A percentile compares a stretch with the other conserved stretches of the same genome.
Evolutionary conservation across 2,113 vertebrate species (phyloP).

Genomic region (Semicossyphus pulcher): DNA sequence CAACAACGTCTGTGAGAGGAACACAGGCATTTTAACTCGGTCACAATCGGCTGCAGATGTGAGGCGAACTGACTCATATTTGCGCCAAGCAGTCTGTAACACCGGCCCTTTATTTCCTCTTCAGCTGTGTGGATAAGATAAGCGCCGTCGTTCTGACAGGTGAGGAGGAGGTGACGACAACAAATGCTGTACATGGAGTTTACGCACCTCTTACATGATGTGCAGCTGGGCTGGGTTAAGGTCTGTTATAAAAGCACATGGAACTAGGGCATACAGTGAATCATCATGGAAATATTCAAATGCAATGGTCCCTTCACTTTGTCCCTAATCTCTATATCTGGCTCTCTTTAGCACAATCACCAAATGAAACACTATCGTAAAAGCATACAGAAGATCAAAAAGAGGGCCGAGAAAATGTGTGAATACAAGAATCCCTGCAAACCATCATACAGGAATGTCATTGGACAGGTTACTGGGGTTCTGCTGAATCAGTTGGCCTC

Average conservation of each 20-base stretch:
- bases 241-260: constrained; percentile 12
- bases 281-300: constrained; percentile 52
- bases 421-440: not conserved
- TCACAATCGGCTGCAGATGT: constrained; percentile 62
- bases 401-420: not conserved
- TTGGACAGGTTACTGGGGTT: constrained; percentile 38
- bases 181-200: constrained; percentile 15
- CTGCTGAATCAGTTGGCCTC: constrained; percentile 34
- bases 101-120: constrained; percentile 26
- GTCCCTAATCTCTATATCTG: not conserved
- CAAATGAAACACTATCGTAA: constrained; percentile 16
- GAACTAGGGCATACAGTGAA: constrained; percentile 9
- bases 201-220: constrained; percentile 27
- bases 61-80: constrained; percentile 51
- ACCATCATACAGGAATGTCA: constrained; percentile 43
- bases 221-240: constrained; percentile 26
- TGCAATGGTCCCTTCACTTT: not conserved
- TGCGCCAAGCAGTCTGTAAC: constrained; percentile 8
- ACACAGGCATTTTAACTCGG: constrained; percentile 42
- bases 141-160: constrained; percentile 36
- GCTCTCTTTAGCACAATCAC: not conserved
- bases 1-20: constrained; percentile 54
- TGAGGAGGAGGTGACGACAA: constrained; percentile 45
- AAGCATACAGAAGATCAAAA: not conserved
- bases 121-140: constrained; percentile 24